Evolutionary conservation across 2,113 vertebrate species (phyloP), one percentile per base, ranked within the genome.

Genomic region (Engraulis encrasicolus): DNA sequence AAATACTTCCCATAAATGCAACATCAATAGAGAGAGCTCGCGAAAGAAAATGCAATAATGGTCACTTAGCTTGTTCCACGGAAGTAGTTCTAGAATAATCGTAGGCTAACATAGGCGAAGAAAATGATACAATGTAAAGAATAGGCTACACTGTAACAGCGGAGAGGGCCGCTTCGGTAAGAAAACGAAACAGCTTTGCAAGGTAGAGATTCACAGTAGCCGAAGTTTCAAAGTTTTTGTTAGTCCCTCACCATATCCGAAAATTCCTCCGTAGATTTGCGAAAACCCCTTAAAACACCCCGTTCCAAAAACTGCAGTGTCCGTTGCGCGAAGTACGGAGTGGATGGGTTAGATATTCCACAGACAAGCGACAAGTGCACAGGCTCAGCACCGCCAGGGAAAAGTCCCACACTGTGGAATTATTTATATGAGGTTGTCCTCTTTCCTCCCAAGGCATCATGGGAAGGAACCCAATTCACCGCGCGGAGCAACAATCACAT

Each of bases 321-420:
- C n/a, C 9, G 9, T 66, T 66, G n/a, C n/a, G 58, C 3, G 23
- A 66, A 11, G 58, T 31, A 12, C 15, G 58, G 23, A 6, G 58
- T 66, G 6, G 31, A 23, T 27, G 31, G 23, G 31, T 66, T 66
- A 66, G 3, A 14, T 11, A 66, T 27, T 27, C n/a, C 15, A 11
- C 58, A 1, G n/a, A 27, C 7, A 61, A 66, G 58, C 15, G 31
- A 82, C 90, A 91, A 92, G 90, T 91, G 90, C 87, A 91, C 84
- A 61, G n/a, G n/a, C n/a, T n/a, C 74, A 66, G 23, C n/a, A 37
- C 50, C n/a, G 81, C 12, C 15, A 4, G 18, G 40, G 27, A 20
- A 66, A 23, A 34, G 71, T 85, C 84, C 87, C 85, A 78, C 89
- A 86, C 85, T 87, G 20, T 49, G 6, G 58, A 66, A 66, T 66